These are phyloP conservation scores for Muscicapa comitata DNA, from an alignment of 2,797 vertebrate genomes.

Conservation along the genomic window DNA sequence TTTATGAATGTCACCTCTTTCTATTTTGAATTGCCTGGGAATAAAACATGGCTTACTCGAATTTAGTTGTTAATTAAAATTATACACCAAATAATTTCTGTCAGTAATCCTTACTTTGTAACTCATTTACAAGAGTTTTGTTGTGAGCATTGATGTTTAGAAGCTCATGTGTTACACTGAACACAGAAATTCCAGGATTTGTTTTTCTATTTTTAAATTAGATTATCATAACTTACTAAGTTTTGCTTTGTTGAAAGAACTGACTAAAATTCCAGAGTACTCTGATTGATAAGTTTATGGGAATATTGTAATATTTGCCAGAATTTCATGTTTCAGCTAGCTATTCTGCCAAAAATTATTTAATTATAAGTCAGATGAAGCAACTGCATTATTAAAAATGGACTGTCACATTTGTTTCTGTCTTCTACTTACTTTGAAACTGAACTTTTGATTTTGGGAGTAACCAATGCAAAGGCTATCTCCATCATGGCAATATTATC, in stretches of 20 bases:
- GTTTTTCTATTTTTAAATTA: neutral
- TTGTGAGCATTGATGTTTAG: neutral
- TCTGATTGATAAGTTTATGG: neutral
- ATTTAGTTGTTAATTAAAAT: slow-evolving; percentile 38
- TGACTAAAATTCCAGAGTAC: neutral
- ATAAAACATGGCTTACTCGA: neutral
- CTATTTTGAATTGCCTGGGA: slow-evolving; percentile 20
- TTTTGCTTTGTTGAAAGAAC: neutral
- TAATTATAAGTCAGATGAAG: neutral
- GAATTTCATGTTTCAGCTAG: neutral
- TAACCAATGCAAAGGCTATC: neutral
- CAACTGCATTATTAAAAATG: neutral
- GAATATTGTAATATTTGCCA: neutral
- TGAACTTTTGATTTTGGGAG: neutral
- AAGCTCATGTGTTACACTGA: neutral
- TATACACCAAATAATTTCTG: neutral
- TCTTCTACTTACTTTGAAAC: neutral
- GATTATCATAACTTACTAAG: neutral
- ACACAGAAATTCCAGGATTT: neutral
- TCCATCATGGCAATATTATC: neutral
- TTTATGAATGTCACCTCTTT: slow-evolving; percentile 41
- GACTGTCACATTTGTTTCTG: neutral
- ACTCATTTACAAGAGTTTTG: neutral
- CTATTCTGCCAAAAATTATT: slow-evolving; percentile 6
- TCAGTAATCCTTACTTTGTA: neutral